These are phyloP conservation scores for Seriola dumerili DNA, from an alignment of 2,113 vertebrate species.

Conservation along the genomic window DNA sequence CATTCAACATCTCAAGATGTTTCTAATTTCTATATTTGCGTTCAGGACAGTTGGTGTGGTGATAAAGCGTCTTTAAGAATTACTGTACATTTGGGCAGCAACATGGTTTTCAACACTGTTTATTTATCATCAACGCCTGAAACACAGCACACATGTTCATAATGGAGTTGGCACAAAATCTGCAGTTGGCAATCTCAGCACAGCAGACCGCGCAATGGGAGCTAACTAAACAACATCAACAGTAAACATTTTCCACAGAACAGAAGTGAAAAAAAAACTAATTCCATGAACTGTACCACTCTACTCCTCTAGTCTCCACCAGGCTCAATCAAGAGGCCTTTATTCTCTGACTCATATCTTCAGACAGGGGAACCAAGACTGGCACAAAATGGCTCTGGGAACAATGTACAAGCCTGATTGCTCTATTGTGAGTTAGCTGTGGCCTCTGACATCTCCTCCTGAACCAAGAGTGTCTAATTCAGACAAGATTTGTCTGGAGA, in stretches of 20 bases:
- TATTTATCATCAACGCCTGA: constrained; percentile 36
- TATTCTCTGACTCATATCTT: constrained; percentile 77
- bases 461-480: constrained; percentile 75
- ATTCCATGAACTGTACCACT: constrained; percentile 59
- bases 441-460: constrained; percentile 79
- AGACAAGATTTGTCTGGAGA: constrained; percentile 78
- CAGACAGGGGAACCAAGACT: constrained; percentile 69
- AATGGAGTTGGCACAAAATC: constrained; percentile 68
- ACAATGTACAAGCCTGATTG: constrained; percentile 81
- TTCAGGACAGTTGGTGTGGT: background rate
- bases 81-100: constrained; percentile 16
- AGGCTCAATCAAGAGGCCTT: constrained; percentile 77
- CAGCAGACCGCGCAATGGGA: constrained; percentile 72
- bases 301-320: constrained; percentile 51
- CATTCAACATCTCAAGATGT: background rate
- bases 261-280: constrained; percentile 49
- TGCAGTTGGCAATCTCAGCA: constrained; percentile 70
- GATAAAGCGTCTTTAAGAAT: background rate
- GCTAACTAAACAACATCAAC: constrained; percentile 68
- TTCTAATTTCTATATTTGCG: background rate
- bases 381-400: constrained; percentile 75
- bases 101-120: constrained; percentile 7
- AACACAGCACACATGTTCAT: constrained; percentile 50
- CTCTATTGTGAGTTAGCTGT: constrained; percentile 79
- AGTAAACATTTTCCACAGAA: constrained; percentile 68